phyloP scores from a whole-genome alignment of 2,113 vertebrate species.

The Cololabis saira region DNA sequence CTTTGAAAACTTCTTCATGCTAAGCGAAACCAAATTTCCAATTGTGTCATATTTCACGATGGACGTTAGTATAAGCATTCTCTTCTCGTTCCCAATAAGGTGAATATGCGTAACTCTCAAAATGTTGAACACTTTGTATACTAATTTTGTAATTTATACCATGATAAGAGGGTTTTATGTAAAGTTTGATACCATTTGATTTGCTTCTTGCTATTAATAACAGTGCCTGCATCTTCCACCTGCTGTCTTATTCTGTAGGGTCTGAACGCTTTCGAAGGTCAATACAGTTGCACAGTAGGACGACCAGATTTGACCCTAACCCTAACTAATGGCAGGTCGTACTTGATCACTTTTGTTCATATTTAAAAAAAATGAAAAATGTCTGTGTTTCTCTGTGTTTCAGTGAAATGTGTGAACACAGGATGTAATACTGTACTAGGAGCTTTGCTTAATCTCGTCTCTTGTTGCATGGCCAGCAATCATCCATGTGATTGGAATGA shows the following conservation, averaged over 20 bases:
- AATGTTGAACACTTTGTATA: neutral
- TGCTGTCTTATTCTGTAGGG: slow-evolving; percentile 32
- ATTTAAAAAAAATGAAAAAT: slow-evolving; percentile 7
- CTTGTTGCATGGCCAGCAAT: slow-evolving; percentile 5
- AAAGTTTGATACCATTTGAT: neutral
- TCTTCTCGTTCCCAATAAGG: neutral
- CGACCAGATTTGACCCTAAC: neutral
- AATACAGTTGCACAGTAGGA: neutral
- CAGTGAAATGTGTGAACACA: slow-evolving; percentile 22
- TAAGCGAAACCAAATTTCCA: neutral
- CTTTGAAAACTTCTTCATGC: neutral
- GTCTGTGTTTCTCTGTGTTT: slow-evolving; percentile 6
- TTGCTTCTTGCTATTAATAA: slow-evolving; percentile 1
- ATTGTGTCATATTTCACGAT: neutral
- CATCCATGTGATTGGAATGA: slow-evolving; percentile 15
- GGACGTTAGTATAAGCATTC: neutral
- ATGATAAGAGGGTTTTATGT: slow-evolving; percentile 12
- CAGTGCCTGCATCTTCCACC: slow-evolving; percentile 42
- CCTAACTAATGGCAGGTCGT: neutral
- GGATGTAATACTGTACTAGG: slow-evolving; percentile 13
- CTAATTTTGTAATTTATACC: neutral
- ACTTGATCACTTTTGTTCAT: neutral
- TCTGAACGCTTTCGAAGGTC: slow-evolving; percentile 12
- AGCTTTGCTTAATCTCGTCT: slow-evolving; percentile 19
- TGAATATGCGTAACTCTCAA: neutral